Evolutionary conservation across 2,797 vertebrate genomes (phyloP).

Genomic region (Artibeus jamaicensis): DNA sequence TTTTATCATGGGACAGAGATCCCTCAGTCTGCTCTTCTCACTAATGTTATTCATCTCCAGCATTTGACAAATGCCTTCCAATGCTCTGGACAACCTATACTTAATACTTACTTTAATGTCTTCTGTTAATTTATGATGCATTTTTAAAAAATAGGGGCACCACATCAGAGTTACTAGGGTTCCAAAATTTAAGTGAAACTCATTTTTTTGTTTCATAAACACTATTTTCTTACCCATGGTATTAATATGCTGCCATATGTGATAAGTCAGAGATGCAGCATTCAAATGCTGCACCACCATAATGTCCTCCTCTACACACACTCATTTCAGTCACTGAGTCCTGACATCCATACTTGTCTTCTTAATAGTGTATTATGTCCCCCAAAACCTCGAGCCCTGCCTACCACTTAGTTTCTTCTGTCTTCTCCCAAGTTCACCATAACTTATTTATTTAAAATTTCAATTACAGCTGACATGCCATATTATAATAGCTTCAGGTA

Average conservation of each 20-base stretch:
- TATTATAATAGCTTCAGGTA: background rate
- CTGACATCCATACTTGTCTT: background rate
- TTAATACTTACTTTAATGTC: background rate
- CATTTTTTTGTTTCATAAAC: background rate
- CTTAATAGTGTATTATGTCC: background rate
- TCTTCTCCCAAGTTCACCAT: background rate
- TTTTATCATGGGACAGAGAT: background rate
- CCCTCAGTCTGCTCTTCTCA: background rate
- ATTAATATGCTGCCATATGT: background rate
- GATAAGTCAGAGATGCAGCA: background rate
- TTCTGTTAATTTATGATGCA: background rate
- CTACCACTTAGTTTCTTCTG: background rate
- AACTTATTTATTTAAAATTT: background rate
- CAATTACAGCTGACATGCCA: too few species aligned
- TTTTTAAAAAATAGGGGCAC: background rate
- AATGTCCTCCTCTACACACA: background rate
- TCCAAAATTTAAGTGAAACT: background rate
- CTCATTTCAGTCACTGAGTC: background rate
- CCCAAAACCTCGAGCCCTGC: background rate
- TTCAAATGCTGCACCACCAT: background rate
- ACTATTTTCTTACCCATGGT: background rate
- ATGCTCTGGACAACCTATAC: background rate
- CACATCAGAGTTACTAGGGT: background rate
- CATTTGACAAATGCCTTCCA: background rate
- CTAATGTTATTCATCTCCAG: background rate